A percentile compares a stretch with the other conserved stretches of the same genome.
Evolutionary conservation across 2,797 vertebrate species (phyloP).

Genomic region (Microcaecilia unicolor): DNA sequence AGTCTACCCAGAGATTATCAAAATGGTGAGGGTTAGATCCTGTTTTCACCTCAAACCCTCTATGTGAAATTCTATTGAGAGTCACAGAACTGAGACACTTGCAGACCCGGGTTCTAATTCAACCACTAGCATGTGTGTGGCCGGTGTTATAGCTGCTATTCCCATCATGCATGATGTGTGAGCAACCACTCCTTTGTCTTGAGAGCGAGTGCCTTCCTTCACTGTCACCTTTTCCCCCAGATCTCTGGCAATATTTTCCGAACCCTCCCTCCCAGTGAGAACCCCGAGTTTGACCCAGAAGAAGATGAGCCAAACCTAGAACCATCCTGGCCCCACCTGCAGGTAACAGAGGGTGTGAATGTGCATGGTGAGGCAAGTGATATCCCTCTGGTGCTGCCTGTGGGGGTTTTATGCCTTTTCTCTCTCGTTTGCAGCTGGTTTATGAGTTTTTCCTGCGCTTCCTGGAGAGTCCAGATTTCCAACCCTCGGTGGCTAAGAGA

Average conservation of each 20-base stretch:
- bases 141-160: too few species aligned
- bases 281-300: slow-evolving; percentile 87
- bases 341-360: slow-evolving; percentile 58
- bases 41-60: too few species aligned
- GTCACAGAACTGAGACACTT: too few species aligned
- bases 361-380: too few species aligned
- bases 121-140: neutral
- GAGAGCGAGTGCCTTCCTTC: too few species aligned
- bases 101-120: neutral
- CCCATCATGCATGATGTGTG: too few species aligned
- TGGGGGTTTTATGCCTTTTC: neutral
- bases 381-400: neutral
- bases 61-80: too few species aligned
- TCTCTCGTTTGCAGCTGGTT: slow-evolving; percentile 62
- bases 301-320: slow-evolving; percentile 87
- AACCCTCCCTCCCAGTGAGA: slow-evolving; percentile 83
- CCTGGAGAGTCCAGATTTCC: slow-evolving; percentile 87
- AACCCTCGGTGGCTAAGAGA: slow-evolving; percentile 86
- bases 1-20: slow-evolving; percentile 83
- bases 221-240: slow-evolving; percentile 29
- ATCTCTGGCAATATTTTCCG: slow-evolving; percentile 91
- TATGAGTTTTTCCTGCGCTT: slow-evolving; percentile 90
- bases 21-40: slow-evolving; percentile 80
- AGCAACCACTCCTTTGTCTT: too few species aligned
- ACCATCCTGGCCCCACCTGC: slow-evolving; percentile 86